Base-by-base conservation (phyloP, 37 sponge, comb jelly and placozoan species). In the Ianthella basta region DNA sequence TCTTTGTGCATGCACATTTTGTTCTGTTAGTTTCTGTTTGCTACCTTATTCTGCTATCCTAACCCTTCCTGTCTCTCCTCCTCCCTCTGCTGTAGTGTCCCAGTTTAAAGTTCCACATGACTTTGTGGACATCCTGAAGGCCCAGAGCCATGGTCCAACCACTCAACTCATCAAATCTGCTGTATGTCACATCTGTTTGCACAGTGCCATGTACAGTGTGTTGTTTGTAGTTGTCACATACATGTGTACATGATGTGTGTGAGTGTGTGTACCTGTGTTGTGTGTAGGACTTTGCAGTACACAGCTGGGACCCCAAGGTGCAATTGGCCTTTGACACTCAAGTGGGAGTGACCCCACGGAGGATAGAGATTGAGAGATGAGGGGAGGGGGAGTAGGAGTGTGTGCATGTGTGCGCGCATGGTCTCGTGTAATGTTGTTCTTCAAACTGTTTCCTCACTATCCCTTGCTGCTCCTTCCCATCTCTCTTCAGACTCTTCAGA, bases 281-380 rank as follows among this genome's bases (percentile, higher is more conserved):
- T 55, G 1, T 60, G 60, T 63, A 95, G 94, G 91, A 96, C 54
- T 98, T 92, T 72, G 80, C 90, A 16, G 39, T 80, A 56, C 36
- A 78, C 38, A 78, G 93, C 0, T 94, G 94, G 94, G 93, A 96
- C 54, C 99, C 99, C 33, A 98, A 98, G 72, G 96, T 98, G 5
- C 96, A 98, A 68, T 88, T 98, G 35, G 92, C 96, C 12, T 98
- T 82, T 80, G 67, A 91, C 36, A 92, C 94, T 41, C 90, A 87
- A 38, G 92, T 89, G 82, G 99, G 99, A 1, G 64, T 81, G 18
- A 91, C 90, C 0, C 99, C 99, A 8, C 70, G 99, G n/a, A 94
- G 91, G 56, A 80, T 98, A 29, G 96, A 96, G 64, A 92, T 98
- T 20, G 99, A 98, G 87, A 41, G 99, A 67, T 60, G 86, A 40